Conservation (phyloP, 1,140 invertebrate species). For the Sinella curviseta region DNA sequence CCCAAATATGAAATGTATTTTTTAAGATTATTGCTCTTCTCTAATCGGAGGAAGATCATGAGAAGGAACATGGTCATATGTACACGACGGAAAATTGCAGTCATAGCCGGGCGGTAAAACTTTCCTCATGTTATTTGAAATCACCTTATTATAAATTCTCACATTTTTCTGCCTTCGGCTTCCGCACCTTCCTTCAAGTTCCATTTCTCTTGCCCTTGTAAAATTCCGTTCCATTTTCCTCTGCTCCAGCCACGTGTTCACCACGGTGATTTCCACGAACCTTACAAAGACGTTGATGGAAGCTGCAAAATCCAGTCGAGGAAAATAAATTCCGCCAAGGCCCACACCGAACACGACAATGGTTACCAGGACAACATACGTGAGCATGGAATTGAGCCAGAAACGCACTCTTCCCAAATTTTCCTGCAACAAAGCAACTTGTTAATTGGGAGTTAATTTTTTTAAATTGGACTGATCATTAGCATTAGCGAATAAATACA, state of each 20-base stretch:
- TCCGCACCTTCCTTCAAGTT: no score
- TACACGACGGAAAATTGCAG: no score
- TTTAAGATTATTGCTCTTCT: no score
- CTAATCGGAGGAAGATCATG: no score
- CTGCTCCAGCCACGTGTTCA: slow-evolving; percentile 17
- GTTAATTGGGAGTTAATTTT: neutral
- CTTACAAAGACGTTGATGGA: slow-evolving; percentile 26
- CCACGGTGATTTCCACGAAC: slow-evolving; percentile 6
- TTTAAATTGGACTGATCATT: neutral
- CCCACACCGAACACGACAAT: neutral
- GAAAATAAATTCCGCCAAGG: neutral
- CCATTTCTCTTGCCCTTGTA: no score
- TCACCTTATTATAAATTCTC: no score
- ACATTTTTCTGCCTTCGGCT: no score
- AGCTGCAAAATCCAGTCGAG: slow-evolving; percentile 1
- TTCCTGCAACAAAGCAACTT: neutral
- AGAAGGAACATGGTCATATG: no score
- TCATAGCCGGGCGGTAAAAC: no score
- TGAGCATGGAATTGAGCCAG: slow-evolving; percentile 26
- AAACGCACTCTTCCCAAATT: neutral
- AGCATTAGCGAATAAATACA: neutral
- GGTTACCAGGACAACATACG: slow-evolving; percentile 4
- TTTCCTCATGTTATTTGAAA: no score
- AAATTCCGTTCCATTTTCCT: slow-evolving; percentile 13
- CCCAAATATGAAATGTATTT: no score